phyloP scores from a whole-genome alignment of 2,888 invertebrate species.

The Eristalinus sepulchralis region DNA sequence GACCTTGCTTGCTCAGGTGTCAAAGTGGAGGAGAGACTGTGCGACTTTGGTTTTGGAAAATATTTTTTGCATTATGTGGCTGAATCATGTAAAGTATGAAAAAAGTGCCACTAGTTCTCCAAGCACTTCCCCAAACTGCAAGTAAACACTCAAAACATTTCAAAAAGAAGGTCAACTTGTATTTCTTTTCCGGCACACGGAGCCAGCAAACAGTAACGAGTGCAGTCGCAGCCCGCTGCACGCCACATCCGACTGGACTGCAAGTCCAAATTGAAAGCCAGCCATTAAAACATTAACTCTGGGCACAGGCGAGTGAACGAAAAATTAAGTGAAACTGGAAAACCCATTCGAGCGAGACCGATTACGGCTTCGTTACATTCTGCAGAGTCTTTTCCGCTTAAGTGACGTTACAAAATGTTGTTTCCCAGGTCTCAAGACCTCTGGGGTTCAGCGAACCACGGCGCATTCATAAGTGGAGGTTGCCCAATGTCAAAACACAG shows the following conservation, averaged over 20 bases:
- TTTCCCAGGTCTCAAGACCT: constrained; percentile 44
- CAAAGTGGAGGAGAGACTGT: not conserved
- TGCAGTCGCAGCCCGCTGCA: not conserved
- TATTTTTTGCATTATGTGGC: too few species aligned
- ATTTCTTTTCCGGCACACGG: not conserved
- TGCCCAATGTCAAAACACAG: constrained; percentile 18
- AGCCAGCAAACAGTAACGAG: not conserved
- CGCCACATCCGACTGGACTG: not conserved
- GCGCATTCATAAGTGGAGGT: constrained; percentile 12
- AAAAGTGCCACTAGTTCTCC: too few species aligned
- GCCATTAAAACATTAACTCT: constrained; percentile 2
- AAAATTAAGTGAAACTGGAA: constrained; percentile 63
- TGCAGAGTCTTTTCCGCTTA: constrained; percentile 59
- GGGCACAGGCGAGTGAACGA: constrained; percentile 9
- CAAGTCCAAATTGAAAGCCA: not conserved
- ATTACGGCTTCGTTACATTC: constrained; percentile 50
- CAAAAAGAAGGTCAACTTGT: not conserved
- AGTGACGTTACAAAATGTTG: constrained; percentile 66
- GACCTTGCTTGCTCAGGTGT: not conserved
- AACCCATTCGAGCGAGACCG: constrained; percentile 48
- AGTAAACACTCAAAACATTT: not conserved
- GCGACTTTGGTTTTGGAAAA: too few species aligned
- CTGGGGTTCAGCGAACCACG: constrained; percentile 56
- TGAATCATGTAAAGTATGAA: too few species aligned
- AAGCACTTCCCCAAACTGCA: not conserved